Evolutionary conservation across 2,113 vertebrate species (phyloP).

Genomic region (Istiophorus platypterus): DNA sequence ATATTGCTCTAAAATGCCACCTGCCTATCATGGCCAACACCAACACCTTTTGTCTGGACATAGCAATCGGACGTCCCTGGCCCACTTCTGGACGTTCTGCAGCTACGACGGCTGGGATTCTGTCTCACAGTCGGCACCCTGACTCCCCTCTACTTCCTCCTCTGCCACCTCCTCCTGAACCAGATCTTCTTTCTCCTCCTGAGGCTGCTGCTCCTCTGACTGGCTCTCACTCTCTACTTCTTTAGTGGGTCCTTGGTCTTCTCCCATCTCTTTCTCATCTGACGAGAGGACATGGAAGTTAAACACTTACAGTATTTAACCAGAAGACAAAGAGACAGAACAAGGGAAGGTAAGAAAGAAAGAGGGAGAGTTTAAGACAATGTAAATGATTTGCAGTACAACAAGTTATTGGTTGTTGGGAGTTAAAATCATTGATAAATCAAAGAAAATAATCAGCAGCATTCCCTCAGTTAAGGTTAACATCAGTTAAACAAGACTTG

Average conservation of each 20-base stretch:
- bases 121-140: conserved; percentile 27
- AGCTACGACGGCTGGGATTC: conserved; percentile 50
- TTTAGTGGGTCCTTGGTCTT: conserved; percentile 19
- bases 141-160: conserved; percentile 10
- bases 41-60: conserved; percentile 20
- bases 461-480: conserved; percentile 10
- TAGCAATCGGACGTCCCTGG: not conserved
- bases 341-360: not conserved
- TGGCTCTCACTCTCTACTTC: conserved; percentile 34
- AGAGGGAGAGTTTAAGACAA: not conserved
- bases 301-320: not conserved
- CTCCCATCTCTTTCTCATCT: conserved; percentile 68
- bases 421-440: conserved; percentile 19
- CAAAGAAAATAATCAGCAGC: conserved; percentile 19
- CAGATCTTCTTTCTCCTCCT: not conserved
- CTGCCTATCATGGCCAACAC: conserved; percentile 13
- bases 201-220: conserved; percentile 23
- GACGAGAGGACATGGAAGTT: not conserved
- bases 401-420: conserved; percentile 3
- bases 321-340: not conserved
- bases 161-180: not conserved
- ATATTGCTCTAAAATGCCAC: conserved; percentile 22
- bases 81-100: conserved; percentile 13
- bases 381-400: conserved; percentile 4
- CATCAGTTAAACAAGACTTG: not conserved